phyloP scores from a whole-genome alignment of 2,888 invertebrate species.

The Aphodius granarius region DNA sequence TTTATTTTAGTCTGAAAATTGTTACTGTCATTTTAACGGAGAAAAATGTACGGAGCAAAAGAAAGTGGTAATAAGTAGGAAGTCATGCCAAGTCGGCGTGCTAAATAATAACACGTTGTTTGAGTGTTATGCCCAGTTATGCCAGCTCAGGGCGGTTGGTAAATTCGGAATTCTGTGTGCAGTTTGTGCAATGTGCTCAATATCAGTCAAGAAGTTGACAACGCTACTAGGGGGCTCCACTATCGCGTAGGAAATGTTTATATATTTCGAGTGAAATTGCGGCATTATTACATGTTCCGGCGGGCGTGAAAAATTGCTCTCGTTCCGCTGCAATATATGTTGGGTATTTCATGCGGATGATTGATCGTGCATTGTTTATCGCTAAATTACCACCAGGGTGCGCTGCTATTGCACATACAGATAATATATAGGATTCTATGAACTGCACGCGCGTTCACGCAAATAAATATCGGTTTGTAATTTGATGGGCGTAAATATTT shows the following conservation, averaged over 20 bases:
- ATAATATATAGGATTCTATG: not conserved
- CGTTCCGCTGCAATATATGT: not conserved
- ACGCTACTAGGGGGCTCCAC: not conserved
- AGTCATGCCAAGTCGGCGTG: not conserved
- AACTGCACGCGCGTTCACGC: not conserved
- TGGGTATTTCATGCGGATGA: not conserved
- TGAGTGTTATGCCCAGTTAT: not conserved
- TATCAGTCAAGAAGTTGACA: not conserved
- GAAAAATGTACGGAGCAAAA: too few relatives aligned
- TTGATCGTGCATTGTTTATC: not conserved
- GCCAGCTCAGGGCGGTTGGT: not conserved
- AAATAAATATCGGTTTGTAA: not conserved
- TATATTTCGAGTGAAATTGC: not conserved
- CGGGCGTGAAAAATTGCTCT: not conserved
- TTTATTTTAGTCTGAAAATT: too few relatives aligned
- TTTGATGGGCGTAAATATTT: not conserved
- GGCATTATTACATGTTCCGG: not conserved
- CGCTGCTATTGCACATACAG: not conserved
- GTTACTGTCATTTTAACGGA: too few relatives aligned
- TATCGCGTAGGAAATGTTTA: not conserved
- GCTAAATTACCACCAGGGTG: not conserved
- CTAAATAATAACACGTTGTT: not conserved
- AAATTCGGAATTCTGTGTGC: not conserved
- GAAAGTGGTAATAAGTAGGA: too few relatives aligned
- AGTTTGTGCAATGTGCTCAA: not conserved